Base-by-base conservation (phyloP, 1,140 invertebrate genomes). In the Lineus longissimus region DNA sequence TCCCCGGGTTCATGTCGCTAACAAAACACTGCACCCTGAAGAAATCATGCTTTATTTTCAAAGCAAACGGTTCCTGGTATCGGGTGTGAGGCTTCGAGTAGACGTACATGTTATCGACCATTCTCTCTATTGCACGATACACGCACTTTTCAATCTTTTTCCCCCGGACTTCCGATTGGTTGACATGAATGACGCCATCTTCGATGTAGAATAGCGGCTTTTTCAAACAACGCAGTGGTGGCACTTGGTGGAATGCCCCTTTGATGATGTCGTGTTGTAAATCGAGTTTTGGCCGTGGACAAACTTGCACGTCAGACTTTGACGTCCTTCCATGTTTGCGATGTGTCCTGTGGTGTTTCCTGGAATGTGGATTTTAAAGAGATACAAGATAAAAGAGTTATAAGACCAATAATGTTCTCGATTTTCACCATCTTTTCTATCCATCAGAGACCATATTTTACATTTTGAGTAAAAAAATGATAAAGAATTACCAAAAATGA, bases 261-360 rank as follows among this genome's bases (percentile, higher is more conserved):
- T 70, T 64, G 6, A 70, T 69, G 17, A 65, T 45, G 56, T 74
- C 71, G 59, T 71, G 68, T 2, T 69, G 64, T 54, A 74, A 62
- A 60, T 68, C 64, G 27, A 74, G 45, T 23, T 59, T 66, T 22
- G 71, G 69, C 31, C 65, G 61, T 19, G 60, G 63, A 60, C 73
- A 74, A 33, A 67, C n/a, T 15, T 25, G 27, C 45, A 54, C n/a
- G n/a, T n/a, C n/a, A n/a, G n/a, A n/a, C n/a, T n/a, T n/a, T n/a
- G 30, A 58, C 15, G 33, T 36, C 6, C 33, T 36, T 36, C 33
- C n/a, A n/a, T n/a, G n/a, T n/a, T 36, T 36, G 6, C 33, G 6
- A 36, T 4, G 6, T 36, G 6, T 4, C 33, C 33, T 4, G 15
- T 36, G 33, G 33, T 36, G 33, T 15, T 36, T 36, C 33, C 33